Conservation (phyloP, 2,797 vertebrate genomes). For the Crax fasciolata region DNA sequence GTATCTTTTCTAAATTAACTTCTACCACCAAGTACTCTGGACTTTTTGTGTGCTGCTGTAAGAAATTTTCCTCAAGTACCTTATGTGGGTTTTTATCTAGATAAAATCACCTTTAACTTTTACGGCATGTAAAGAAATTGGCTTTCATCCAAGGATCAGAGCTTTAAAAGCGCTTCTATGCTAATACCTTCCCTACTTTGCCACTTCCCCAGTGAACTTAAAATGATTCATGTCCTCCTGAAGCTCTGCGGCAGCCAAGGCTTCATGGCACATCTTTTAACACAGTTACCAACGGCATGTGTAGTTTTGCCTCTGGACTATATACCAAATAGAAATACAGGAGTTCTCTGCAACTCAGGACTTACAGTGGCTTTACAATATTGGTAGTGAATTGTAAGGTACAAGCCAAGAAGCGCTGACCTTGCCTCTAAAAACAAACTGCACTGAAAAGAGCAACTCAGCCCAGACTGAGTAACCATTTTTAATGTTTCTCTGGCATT, state of each 20-base stretch:
- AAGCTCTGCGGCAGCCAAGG: background rate
- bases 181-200: background rate
- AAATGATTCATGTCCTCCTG: accelerated
- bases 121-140: background rate
- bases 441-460: background rate
- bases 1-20: background rate
- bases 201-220: background rate
- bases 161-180: background rate
- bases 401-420: background rate
- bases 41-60: background rate
- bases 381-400: background rate
- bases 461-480: background rate
- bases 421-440: background rate
- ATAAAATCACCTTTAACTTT: background rate
- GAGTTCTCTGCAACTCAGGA: background rate
- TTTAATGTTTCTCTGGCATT: background rate
- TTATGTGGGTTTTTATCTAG: background rate
- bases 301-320: background rate
- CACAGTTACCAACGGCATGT: background rate
- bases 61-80: background rate
- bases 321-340: accelerated
- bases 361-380: background rate
- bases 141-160: background rate
- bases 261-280: background rate
- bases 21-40: background rate